A percentile compares a stretch with the other conserved stretches of the same genome.
Conservation (phyloP, 2,888 invertebrate genomes). For the Macroteleia sp. region DNA sequence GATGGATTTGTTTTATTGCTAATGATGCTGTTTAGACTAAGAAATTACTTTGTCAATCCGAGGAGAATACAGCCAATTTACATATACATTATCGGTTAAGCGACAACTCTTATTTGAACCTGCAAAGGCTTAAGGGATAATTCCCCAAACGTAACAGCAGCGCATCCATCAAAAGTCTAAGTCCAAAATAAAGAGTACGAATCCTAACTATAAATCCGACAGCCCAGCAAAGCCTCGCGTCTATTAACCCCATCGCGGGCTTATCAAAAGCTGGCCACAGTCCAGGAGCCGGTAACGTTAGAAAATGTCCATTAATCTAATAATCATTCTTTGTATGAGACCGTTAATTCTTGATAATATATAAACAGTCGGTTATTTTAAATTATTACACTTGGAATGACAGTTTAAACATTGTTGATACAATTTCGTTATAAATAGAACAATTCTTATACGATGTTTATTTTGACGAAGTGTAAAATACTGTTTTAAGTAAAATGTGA, state of each 20-base stretch:
- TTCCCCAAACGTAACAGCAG: conserved; percentile 10
- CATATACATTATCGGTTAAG: conserved; percentile 16
- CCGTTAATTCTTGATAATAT: conserved; percentile 14
- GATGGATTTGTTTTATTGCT: no score
- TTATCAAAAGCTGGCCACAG: conserved; percentile 49
- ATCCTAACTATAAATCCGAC: conserved; percentile 42
- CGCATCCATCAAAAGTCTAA: conserved; percentile 39
- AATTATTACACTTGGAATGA: no score
- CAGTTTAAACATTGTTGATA: no score
- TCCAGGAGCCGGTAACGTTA: conserved; percentile 33
- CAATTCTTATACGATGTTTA: no score
- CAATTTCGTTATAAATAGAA: no score
- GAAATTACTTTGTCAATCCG: background rate
- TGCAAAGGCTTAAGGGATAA: conserved; percentile 8
- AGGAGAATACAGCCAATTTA: background rate
- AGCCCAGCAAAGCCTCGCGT: conserved; percentile 26
- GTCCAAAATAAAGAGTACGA: conserved; percentile 42
- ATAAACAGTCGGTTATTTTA: no score
- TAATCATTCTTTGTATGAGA: conserved; percentile 25
- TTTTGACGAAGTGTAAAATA: no score
- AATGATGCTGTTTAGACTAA: no score
- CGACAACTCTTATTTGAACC: conserved; percentile 12
- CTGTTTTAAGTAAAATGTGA: no score
- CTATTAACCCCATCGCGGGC: conserved; percentile 47
- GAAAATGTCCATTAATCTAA: conserved; percentile 49